phyloP scores from a whole-genome alignment of 1,140 invertebrate genomes.

The Lordiphosa collinella region DNA sequence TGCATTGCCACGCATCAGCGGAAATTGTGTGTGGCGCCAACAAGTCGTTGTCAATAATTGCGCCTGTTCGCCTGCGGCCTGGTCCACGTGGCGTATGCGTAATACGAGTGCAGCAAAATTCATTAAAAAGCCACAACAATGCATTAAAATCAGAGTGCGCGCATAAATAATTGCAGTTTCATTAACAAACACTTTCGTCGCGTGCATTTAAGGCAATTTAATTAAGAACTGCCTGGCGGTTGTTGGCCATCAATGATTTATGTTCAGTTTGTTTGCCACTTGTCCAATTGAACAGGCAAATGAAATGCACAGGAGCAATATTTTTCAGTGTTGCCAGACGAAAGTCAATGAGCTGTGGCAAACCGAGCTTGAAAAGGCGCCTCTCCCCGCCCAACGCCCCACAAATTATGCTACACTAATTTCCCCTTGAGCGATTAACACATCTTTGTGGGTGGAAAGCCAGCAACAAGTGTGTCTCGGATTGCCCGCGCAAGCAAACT shows the following conservation, averaged over 20 bases:
- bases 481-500: slow-evolving; percentile 2
- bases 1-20: slow-evolving; percentile 59
- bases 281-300: slow-evolving; percentile 24
- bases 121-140: slow-evolving; percentile 59
- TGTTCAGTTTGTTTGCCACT: slow-evolving; percentile 42
- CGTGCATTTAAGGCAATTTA: slow-evolving; percentile 30
- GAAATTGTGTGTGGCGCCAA: slow-evolving; percentile 55
- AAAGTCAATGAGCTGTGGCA: slow-evolving; percentile 49
- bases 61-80: slow-evolving; percentile 11
- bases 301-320: slow-evolving; percentile 22
- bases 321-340: slow-evolving; percentile 30
- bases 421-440: slow-evolving; percentile 56
- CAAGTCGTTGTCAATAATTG: slow-evolving; percentile 64
- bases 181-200: slow-evolving; percentile 55
- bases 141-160: slow-evolving; percentile 55
- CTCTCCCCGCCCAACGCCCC: slow-evolving; percentile 14
- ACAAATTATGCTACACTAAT: slow-evolving; percentile 24
- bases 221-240: slow-evolving; percentile 41
- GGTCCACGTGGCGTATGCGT: slow-evolving; percentile 36
- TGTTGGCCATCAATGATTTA: slow-evolving; percentile 48
- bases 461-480: slow-evolving; percentile 4
- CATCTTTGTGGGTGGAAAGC: slow-evolving; percentile 12
- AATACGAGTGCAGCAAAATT: slow-evolving; percentile 20
- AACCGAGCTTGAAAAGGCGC: slow-evolving; percentile 33
- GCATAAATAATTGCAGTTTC: slow-evolving; percentile 58